phyloP scores from a whole-genome alignment of 2,113 vertebrate species.

The Syrrhaptes paradoxus region DNA sequence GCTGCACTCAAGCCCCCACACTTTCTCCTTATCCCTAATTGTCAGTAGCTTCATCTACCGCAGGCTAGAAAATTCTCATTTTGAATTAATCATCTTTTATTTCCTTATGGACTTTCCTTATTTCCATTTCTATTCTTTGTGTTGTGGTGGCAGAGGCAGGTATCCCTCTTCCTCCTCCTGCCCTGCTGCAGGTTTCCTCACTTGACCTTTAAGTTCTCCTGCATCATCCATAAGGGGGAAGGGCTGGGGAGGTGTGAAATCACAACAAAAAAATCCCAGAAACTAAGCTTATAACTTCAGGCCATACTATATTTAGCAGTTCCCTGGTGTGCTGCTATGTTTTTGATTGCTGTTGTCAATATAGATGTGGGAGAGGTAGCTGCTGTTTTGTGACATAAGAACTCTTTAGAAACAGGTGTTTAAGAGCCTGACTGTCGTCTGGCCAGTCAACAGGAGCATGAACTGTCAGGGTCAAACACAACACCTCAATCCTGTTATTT shows the following conservation, averaged over 20 bases:
- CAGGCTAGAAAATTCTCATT: neutral
- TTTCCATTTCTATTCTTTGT: neutral
- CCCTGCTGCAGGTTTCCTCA: neutral
- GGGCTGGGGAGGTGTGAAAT: neutral
- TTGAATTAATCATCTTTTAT: neutral
- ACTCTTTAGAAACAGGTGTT: neutral
- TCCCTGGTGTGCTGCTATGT: neutral
- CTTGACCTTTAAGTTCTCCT: neutral
- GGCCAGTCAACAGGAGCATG: rapidly evolving
- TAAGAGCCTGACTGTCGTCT: neutral
- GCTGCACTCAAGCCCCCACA: neutral
- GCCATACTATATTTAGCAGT: constrained; percentile 31
- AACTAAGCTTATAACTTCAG: neutral
- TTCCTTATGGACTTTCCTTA: neutral
- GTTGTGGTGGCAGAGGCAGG: neutral
- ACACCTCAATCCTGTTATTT: neutral
- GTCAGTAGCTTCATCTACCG: neutral
- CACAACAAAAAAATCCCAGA: neutral
- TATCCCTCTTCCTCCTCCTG: neutral
- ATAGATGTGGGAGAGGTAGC: neutral
- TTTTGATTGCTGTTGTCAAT: constrained; percentile 9
- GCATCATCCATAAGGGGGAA: neutral
- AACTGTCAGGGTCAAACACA: neutral
- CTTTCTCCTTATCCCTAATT: neutral
- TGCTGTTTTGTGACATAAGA: neutral